Evolutionary conservation across 1,140 invertebrate genomes (phyloP), one percentile per base, ranked within the genome.

Genomic region (Zophobas atratus): DNA sequence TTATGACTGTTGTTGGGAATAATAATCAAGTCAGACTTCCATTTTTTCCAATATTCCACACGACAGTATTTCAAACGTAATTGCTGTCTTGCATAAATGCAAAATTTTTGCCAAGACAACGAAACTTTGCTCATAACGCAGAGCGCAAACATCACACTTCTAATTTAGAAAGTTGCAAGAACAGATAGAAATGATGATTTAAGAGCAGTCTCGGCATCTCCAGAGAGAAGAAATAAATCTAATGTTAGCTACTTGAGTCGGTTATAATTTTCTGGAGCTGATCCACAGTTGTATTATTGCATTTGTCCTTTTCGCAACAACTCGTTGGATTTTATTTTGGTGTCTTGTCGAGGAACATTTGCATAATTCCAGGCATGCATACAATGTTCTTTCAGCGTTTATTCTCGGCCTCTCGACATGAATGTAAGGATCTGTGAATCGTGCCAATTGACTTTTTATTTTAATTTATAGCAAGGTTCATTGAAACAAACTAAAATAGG

Each of bases 381-480:
- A 70, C 76, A 77, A 77, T 77, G 76, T 77, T 77, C 76, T 77
- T 77, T 77, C 57, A 77, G 8, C 55, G 70, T 67, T 77, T 77
- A 77, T 77, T 77, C 70, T 77, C 70, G 70, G 49, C 63, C 48
- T 51, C 76, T 67, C 49, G 63, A 55, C 67, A 56, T 77, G 76
- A 77, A 77, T 77, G 76, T 77, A 77, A 71, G 76, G 76, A 77
- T 77, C 56, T 71, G 76, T 77, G 76, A 77, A 77, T 77, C 76
- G 76, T 77, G 76, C 76, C 76, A 77, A 77, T 77, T 77, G 63
- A 71, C 51, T 67, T 77, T 77, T 77, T 77, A 71, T 77, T 77
- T 55, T 77, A 55, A 70, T 77, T 77, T 71, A 63, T 67, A 71
- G 8, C 60, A 67, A 67, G 60, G 76, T 77, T 77, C 76, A 77